Conservation (phyloP, 2,797 vertebrate species). For the Sphenopsis melanotis region DNA sequence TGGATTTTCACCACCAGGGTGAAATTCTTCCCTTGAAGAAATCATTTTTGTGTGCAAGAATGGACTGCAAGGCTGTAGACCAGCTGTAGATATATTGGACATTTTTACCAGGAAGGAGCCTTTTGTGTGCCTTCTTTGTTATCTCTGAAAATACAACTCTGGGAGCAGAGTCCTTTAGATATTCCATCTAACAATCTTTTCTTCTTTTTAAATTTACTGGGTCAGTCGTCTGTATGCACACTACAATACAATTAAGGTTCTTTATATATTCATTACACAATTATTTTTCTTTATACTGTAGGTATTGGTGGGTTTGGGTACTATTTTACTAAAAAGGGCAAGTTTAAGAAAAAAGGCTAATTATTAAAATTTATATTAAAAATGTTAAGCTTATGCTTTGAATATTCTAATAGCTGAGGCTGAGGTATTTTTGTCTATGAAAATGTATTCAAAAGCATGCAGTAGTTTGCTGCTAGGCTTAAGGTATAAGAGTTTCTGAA, state of each 20-base stretch:
- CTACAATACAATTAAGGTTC: not conserved
- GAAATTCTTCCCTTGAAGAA: not conserved
- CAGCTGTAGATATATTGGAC: not conserved
- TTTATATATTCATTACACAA: not conserved
- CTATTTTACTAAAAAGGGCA: not conserved
- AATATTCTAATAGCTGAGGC: constrained; percentile 12
- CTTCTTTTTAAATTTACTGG: not conserved
- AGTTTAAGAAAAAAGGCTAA: not conserved
- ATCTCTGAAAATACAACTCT: not conserved
- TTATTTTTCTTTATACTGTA: not conserved
- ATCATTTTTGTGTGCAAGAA: not conserved
- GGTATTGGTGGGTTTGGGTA: not conserved
- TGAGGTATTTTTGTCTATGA: constrained; percentile 15
- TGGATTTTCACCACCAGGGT: not conserved
- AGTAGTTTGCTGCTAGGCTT: constrained; percentile 22
- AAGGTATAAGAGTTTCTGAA: constrained; percentile 51
- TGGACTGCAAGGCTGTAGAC: not conserved
- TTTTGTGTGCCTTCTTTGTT: not conserved
- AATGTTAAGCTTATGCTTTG: constrained; percentile 2
- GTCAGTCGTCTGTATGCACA: not conserved
- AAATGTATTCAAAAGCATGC: constrained; percentile 64
- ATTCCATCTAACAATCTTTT: not conserved
- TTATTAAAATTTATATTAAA: not conserved
- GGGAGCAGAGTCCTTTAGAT: not conserved
- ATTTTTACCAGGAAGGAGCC: not conserved